Percentiles rank a stretch among this genome's conserved stretches.
Evolutionary conservation across 2,888 invertebrate species (phyloP).

Genomic region (Ametastegia equiseti): DNA sequence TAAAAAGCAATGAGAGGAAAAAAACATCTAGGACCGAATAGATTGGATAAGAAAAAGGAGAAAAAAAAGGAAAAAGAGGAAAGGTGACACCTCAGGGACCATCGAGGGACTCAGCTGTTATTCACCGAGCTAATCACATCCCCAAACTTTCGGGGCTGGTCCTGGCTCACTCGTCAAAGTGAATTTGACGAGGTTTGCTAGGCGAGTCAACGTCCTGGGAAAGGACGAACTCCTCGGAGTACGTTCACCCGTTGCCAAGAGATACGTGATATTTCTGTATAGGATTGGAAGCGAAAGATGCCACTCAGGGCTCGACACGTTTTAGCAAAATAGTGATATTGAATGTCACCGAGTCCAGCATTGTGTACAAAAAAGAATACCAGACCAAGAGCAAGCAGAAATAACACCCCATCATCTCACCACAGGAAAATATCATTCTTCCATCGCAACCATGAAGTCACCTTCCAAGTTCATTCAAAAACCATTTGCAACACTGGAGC

Average conservation of each 20-base stretch:
- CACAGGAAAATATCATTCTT: background rate
- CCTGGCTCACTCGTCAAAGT: background rate
- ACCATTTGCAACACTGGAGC: too few species aligned
- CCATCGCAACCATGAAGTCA: background rate
- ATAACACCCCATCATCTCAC: background rate
- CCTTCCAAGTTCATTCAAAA: background rate
- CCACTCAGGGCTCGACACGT: slow-evolving; percentile 5
- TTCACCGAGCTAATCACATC: slow-evolving; percentile 28
- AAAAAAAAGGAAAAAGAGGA: background rate
- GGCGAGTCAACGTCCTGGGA: slow-evolving; percentile 3
- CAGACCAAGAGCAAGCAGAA: background rate
- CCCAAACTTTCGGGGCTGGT: background rate
- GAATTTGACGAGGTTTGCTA: slow-evolving; percentile 2
- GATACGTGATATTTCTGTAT: slow-evolving; percentile 18
- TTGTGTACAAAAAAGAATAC: background rate
- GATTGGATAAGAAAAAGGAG: background rate
- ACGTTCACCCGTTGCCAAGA: slow-evolving; percentile 35
- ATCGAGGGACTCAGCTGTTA: background rate
- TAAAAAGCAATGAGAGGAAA: background rate
- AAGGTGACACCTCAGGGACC: background rate
- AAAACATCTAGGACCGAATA: background rate
- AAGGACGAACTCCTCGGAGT: background rate
- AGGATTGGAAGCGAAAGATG: background rate
- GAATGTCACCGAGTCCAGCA: background rate
- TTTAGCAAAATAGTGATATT: slow-evolving; percentile 21